These are phyloP conservation scores for Chaetodon auriga DNA, from an alignment of 2,113 vertebrate species.

Conservation along the genomic window DNA sequence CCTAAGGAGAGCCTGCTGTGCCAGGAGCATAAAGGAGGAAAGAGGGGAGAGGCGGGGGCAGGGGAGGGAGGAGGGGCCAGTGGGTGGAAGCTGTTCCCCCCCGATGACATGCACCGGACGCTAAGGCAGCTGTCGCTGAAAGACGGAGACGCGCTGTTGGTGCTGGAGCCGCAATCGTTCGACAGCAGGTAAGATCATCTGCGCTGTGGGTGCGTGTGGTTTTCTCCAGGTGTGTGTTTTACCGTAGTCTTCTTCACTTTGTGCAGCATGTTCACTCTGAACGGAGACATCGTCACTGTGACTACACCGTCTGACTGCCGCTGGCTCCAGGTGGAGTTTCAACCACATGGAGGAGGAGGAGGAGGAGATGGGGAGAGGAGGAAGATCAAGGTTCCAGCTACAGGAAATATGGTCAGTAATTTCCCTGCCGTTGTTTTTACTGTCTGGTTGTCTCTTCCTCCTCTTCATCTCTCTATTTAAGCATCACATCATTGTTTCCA, in stretches of 20 bases:
- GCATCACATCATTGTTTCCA: not conserved
- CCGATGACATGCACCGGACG: slow-evolving; percentile 87
- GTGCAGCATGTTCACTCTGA: slow-evolving; percentile 79
- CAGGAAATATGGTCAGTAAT: slow-evolving; percentile 87
- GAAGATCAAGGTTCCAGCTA: slow-evolving; percentile 87
- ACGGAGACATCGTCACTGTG: slow-evolving; percentile 83
- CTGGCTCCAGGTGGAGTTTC: slow-evolving; percentile 92
- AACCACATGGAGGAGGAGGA: slow-evolving; percentile 56
- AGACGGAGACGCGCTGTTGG: slow-evolving; percentile 88
- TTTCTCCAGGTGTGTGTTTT: not conserved
- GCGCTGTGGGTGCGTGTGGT: not conserved
- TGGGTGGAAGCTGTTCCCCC: slow-evolving; percentile 87
- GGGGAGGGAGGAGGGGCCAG: slow-evolving; percentile 80
- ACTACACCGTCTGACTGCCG: slow-evolving; percentile 86
- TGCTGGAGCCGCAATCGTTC: slow-evolving; percentile 85
- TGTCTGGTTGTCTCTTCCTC: not conserved
- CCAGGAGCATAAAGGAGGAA: slow-evolving; percentile 72
- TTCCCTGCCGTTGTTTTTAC: slow-evolving; percentile 27
- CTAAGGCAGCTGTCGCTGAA: slow-evolving; percentile 87
- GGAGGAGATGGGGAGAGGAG: slow-evolving; percentile 68
- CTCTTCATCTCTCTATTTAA: not conserved
- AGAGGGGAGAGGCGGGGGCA: slow-evolving; percentile 44
- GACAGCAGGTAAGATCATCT: slow-evolving; percentile 85
- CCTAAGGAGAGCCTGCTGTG: slow-evolving; percentile 81
- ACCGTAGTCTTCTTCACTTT: not conserved